Evolutionary conservation across 2,113 vertebrate genomes (phyloP).

Genomic region (Scatophagus argus): DNA sequence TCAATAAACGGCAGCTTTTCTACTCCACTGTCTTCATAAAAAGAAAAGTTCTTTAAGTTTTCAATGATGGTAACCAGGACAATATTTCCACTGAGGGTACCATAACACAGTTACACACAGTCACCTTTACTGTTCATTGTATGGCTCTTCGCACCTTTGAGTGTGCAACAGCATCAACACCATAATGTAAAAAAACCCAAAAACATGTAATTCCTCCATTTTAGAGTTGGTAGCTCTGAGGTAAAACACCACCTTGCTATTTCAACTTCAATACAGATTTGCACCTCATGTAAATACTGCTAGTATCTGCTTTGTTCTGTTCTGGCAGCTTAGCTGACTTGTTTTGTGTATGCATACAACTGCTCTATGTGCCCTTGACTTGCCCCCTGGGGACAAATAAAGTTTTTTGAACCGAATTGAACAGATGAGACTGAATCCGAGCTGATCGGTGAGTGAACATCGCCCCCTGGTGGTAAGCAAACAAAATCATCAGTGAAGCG

Average conservation of each 20-base stretch:
- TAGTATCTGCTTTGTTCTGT: too few species aligned
- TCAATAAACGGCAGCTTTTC: too few species aligned
- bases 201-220: background rate
- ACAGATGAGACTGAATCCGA: too few species aligned
- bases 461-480: conserved; percentile 67
- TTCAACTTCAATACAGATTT: too few species aligned
- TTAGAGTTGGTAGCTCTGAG: background rate
- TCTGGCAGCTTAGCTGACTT: too few species aligned
- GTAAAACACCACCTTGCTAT: background rate
- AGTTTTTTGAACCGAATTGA: too few species aligned
- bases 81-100: background rate
- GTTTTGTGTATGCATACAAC: too few species aligned
- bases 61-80: background rate
- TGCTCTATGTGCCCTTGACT: too few species aligned
- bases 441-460: conserved; percentile 42
- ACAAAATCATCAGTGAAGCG: background rate
- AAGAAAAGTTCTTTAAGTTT: background rate
- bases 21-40: too few species aligned
- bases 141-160: too few species aligned
- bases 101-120: background rate
- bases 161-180: background rate
- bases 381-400: too few species aligned
- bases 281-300: too few species aligned
- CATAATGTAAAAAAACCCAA: background rate
- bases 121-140: background rate